Conservation (phyloP, 2,888 invertebrate genomes). For the Morpho helenor region DNA sequence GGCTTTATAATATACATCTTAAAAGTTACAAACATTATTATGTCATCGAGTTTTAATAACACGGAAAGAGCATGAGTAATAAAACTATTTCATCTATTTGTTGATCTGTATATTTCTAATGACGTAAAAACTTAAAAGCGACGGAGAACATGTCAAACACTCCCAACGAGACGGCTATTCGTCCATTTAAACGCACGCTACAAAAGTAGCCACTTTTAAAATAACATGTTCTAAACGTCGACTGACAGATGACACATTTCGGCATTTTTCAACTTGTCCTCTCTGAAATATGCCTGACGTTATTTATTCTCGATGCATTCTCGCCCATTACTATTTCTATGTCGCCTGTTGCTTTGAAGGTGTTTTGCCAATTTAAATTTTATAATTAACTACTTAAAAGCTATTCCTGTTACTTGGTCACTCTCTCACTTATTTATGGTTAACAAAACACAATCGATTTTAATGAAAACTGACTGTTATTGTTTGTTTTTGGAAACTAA, state of each 20-base stretch:
- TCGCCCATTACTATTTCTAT: slow-evolving; percentile 41
- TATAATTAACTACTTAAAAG: slow-evolving; percentile 34
- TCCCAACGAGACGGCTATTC: slow-evolving; percentile 59
- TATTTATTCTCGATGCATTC: slow-evolving; percentile 46
- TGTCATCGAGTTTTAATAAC: not conserved
- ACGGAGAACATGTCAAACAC: slow-evolving; percentile 39
- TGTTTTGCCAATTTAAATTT: slow-evolving; percentile 32
- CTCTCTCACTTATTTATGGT: slow-evolving; percentile 21
- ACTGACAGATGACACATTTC: slow-evolving; percentile 79
- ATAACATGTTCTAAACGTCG: slow-evolving; percentile 77
- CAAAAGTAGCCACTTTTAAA: slow-evolving; percentile 48
- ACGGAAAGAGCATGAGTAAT: not conserved
- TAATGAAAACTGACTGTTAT: slow-evolving; percentile 59
- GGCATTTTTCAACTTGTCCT: slow-evolving; percentile 78
- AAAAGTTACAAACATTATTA: not conserved
- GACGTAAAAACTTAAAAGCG: slow-evolving; percentile 8
- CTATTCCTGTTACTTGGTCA: slow-evolving; percentile 20
- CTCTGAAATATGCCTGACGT: slow-evolving; percentile 64
- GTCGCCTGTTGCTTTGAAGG: slow-evolving; percentile 32
- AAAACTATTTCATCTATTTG: not conserved
- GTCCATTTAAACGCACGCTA: slow-evolving; percentile 64
- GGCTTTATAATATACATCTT: not conserved
- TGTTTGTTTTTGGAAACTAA: slow-evolving; percentile 51
- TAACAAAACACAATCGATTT: slow-evolving; percentile 43
- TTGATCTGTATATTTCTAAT: not conserved